A percentile compares a stretch with the other conserved stretches of the same genome.
These are phyloP conservation scores for Mastigias papua DNA, from an alignment of 30 jellyfish, hydroid and myxozoan species.

Conservation along the genomic window DNA sequence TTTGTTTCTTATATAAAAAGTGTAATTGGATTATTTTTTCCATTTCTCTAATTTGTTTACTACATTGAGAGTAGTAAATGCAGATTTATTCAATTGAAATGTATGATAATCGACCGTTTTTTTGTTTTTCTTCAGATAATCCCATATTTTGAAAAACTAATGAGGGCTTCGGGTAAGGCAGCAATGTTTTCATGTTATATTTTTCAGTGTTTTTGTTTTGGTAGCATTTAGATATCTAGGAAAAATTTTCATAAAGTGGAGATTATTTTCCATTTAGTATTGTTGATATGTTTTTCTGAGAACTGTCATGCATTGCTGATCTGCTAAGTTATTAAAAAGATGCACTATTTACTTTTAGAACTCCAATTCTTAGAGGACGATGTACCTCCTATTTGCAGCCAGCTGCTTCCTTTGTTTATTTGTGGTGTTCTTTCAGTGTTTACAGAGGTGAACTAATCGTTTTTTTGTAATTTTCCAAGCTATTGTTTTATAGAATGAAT, in stretches of 20 bases:
- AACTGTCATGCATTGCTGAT: too few relatives aligned
- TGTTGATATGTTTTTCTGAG: too few relatives aligned
- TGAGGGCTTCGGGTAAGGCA: constrained; percentile 94
- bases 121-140: constrained; percentile 60
- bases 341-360: background rate
- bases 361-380: constrained; percentile 63
- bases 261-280: too few relatives aligned
- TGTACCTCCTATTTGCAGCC: constrained; percentile 84
- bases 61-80: background rate
- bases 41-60: background rate
- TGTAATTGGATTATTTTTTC: background rate
- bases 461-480: too few relatives aligned
- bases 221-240: too few relatives aligned
- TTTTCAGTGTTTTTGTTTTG: too few relatives aligned
- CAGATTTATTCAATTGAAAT: too few relatives aligned
- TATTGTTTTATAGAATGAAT: too few relatives aligned
- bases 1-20: too few relatives aligned
- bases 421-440: constrained; percentile 92
- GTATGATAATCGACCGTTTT: background rate
- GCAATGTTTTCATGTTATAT: too few relatives aligned
- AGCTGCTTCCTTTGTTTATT: constrained; percentile 80
- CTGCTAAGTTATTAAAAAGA: background rate
- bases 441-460: constrained; percentile 78
- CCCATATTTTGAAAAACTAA: constrained; percentile 88
- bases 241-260: too few relatives aligned